A percentile compares a stretch with the other conserved stretches of the same genome.
Evolutionary conservation across 2,888 invertebrate species (phyloP).

Genomic region (Pollenia griseotomentosa): DNA sequence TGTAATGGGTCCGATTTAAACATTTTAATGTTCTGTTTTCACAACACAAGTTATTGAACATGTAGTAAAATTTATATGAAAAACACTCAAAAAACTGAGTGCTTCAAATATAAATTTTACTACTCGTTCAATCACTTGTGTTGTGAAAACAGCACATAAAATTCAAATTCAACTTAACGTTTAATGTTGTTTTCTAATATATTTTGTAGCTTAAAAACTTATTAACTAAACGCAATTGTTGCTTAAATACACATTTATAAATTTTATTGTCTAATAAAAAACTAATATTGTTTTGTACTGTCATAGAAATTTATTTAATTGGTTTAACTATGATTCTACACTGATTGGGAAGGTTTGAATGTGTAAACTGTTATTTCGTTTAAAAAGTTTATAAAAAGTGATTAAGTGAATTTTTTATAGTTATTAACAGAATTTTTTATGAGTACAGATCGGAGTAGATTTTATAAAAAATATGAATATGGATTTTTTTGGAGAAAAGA

Average conservation of each 20-base stretch:
- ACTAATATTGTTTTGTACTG: not conserved
- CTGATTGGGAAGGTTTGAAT: not conserved
- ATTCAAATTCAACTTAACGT: too few species aligned
- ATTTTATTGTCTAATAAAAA: not conserved
- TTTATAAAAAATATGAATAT: not conserved
- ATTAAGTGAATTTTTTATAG: not conserved
- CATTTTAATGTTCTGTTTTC: too few species aligned
- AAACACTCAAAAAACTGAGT: too few species aligned
- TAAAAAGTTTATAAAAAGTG: not conserved
- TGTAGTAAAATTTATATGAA: too few species aligned
- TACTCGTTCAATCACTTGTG: too few species aligned
- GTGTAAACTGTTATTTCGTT: not conserved
- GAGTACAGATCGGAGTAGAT: not conserved
- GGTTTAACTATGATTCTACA: not conserved
- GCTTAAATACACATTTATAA: not conserved
- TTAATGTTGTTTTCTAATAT: too few species aligned
- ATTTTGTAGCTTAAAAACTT: too few species aligned
- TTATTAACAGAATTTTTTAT: not conserved
- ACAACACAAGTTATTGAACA: too few species aligned
- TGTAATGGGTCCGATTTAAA: too few species aligned
- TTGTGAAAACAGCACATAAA: too few species aligned
- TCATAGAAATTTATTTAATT: not conserved
- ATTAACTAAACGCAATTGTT: conserved; percentile 16
- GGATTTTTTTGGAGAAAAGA: too few species aligned
- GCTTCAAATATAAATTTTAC: too few species aligned